Conservation (phyloP, 2,113 vertebrate species). For the Hystrix cristata region DNA sequence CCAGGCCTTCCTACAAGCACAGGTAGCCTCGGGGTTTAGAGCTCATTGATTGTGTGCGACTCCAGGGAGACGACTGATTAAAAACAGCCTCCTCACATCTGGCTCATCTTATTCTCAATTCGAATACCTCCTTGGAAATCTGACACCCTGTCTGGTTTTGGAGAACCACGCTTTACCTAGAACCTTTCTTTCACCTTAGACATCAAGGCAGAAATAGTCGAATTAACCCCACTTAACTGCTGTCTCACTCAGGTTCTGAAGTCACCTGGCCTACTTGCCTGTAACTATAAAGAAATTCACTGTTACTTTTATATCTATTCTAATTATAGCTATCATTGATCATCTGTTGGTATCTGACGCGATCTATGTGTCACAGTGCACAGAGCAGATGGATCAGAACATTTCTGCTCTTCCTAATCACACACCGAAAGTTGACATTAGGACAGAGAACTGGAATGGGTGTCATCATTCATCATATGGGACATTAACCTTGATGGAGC, state of each 20-base stretch:
- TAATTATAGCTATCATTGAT: slow-evolving; percentile 61
- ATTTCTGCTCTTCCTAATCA: slow-evolving; percentile 55
- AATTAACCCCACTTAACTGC: slow-evolving; percentile 80
- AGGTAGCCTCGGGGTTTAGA: slow-evolving; percentile 90
- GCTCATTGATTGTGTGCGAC: slow-evolving; percentile 85
- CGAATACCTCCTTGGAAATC: slow-evolving; percentile 85
- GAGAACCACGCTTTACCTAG: slow-evolving; percentile 80
- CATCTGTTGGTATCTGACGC: slow-evolving; percentile 64
- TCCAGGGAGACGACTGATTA: slow-evolving; percentile 89
- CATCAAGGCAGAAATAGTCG: slow-evolving; percentile 78
- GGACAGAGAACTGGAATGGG: slow-evolving; percentile 5
- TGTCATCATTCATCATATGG: slow-evolving; percentile 39
- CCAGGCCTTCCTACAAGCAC: slow-evolving; percentile 78
- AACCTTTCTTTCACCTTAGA: slow-evolving; percentile 73
- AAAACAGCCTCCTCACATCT: slow-evolving; percentile 87
- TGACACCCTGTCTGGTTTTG: slow-evolving; percentile 81
- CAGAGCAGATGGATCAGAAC: slow-evolving; percentile 70
- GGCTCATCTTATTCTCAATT: slow-evolving; percentile 87
- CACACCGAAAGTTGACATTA: slow-evolving; percentile 64
- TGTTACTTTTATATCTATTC: slow-evolving; percentile 49
- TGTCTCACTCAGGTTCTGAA: slow-evolving; percentile 81
- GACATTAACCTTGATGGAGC: slow-evolving; percentile 45
- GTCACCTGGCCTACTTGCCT: slow-evolving; percentile 47
- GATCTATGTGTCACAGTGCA: slow-evolving; percentile 70
- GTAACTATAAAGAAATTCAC: slow-evolving; percentile 49